Percentiles rank a stretch among this genome's conserved stretches.
These are phyloP conservation scores for Hippocampus comes DNA, from an alignment of 2,113 vertebrate genomes.

Conservation along the genomic window DNA sequence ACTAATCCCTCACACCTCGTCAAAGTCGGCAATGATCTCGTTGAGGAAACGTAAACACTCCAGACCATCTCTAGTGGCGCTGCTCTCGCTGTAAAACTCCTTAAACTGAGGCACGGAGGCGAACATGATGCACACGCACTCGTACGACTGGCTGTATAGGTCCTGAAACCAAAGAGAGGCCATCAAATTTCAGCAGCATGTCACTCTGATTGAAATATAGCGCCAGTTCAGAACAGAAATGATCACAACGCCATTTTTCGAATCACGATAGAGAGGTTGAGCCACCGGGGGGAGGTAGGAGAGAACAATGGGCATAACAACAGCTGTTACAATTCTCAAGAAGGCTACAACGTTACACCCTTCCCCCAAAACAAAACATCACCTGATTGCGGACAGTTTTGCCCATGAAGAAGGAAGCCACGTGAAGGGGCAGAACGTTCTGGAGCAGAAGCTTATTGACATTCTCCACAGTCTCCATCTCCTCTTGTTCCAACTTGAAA, in stretches of 20 bases:
- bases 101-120: slow-evolving; percentile 88
- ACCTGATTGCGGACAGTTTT: slow-evolving; percentile 82
- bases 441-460: slow-evolving; percentile 84
- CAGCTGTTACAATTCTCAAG: not conserved
- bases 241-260: not conserved
- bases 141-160: slow-evolving; percentile 85
- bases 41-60: slow-evolving; percentile 88
- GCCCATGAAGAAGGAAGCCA: slow-evolving; percentile 81
- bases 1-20: slow-evolving; percentile 73
- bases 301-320: not conserved
- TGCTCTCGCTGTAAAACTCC: slow-evolving; percentile 85
- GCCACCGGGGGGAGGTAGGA: not conserved
- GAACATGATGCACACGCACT: slow-evolving; percentile 86
- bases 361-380: not conserved
- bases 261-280: not conserved
- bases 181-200: not conserved
- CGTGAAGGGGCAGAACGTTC: slow-evolving; percentile 83
- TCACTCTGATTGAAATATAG: not conserved
- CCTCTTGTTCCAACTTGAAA: slow-evolving; percentile 77
- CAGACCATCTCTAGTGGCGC: slow-evolving; percentile 79
- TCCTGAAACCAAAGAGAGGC: slow-evolving; percentile 68
- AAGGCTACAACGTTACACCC: not conserved
- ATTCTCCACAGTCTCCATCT: slow-evolving; percentile 87
- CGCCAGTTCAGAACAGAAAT: not conserved
- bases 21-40: slow-evolving; percentile 88